Percentiles rank a stretch among this genome's conserved stretches.
Conservation (phyloP, 2,797 vertebrate species). For the Brotula barbata region DNA sequence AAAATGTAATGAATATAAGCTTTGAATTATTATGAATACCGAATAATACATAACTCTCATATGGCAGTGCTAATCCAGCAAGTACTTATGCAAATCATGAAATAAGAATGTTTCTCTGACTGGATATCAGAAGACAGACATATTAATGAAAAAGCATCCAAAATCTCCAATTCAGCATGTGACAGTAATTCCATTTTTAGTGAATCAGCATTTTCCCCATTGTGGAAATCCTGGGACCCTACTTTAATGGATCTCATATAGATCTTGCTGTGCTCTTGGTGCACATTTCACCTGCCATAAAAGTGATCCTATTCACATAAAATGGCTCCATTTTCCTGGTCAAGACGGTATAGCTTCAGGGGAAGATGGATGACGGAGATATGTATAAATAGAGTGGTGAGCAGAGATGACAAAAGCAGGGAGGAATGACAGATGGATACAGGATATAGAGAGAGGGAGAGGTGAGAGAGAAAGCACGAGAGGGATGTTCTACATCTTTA, state of each 20-base stretch:
- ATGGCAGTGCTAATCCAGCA: no score
- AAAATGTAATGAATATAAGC: no score
- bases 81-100: no score
- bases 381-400: slow-evolving; percentile 67
- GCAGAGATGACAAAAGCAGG: slow-evolving; percentile 32
- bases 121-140: no score
- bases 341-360: slow-evolving; percentile 44
- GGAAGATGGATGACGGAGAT: slow-evolving; percentile 68
- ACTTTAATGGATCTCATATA: slow-evolving; percentile 8
- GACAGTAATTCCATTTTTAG: no score
- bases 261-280: slow-evolving; percentile 9
- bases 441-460: slow-evolving; percentile 59
- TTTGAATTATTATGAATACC: no score
- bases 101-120: no score
- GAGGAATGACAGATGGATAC: slow-evolving; percentile 57
- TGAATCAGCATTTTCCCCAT: no score
- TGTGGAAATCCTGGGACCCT: no score
- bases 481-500: slow-evolving; percentile 46
- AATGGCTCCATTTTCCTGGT: slow-evolving; percentile 38
- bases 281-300: slow-evolving; percentile 38
- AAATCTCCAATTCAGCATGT: no score
- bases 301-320: slow-evolving; percentile 37
- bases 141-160: no score
- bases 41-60: no score
- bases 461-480: slow-evolving; percentile 18